Conservation (phyloP, 2,888 invertebrate genomes). For the Drosophila antonietae region DNA sequence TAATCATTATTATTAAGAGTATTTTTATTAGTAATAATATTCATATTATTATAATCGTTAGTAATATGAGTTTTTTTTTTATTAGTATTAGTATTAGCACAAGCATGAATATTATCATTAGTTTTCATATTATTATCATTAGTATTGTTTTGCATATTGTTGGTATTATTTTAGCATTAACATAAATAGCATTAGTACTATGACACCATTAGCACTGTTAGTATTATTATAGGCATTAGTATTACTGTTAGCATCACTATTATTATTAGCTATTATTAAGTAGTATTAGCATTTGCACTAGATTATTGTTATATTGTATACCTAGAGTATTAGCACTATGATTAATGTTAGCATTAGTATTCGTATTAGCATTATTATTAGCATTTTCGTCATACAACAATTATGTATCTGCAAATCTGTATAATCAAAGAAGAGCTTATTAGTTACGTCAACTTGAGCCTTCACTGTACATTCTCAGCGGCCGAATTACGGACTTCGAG, state of each 20-base stretch:
- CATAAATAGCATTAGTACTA: background rate
- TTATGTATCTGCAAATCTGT: too few species aligned
- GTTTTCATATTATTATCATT: background rate
- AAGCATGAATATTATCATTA: background rate
- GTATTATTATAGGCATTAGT: background rate
- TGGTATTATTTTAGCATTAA: too few species aligned
- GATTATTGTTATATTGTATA: too few species aligned
- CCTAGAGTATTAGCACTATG: background rate
- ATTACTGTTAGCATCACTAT: background rate
- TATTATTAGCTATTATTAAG: too few species aligned
- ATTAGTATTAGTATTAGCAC: too few species aligned
- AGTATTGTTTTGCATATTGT: background rate
- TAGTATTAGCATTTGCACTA: too few species aligned
- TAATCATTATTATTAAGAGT: too few species aligned
- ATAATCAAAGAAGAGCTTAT: too few species aligned
- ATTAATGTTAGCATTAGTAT: background rate
- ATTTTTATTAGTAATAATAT: too few species aligned
- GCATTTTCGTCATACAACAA: background rate
- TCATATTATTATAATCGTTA: too few species aligned
- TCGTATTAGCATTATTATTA: background rate
- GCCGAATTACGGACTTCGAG: constrained; percentile 42
- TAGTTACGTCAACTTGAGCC: background rate
- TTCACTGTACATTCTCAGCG: constrained; percentile 34
- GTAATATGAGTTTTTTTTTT: too few species aligned
- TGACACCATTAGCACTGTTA: too few species aligned